Evolutionary conservation across 2,797 vertebrate genomes (phyloP), one percentile per base, ranked within the genome.

Genomic region (Chromobotia macracanthus): DNA sequence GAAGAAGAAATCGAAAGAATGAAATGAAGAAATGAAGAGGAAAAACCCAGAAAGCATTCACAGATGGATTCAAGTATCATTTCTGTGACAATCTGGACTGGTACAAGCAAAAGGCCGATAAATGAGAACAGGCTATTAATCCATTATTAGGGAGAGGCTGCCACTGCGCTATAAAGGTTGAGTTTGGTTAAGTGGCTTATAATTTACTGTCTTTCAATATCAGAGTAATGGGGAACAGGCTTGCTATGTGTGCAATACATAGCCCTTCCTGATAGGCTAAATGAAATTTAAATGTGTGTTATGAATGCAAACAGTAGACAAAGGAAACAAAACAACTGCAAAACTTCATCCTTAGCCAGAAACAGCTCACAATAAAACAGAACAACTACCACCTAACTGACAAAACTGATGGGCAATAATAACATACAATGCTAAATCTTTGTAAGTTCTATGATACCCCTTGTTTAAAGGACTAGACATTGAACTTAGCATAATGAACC

Each of bases 141-240:
- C 38, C 65, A 66, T 41, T 10, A 75, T 66, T 66, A 10, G 19
- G 51, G 19, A 51, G 23, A 63, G 25, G 8, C 9, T 1, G 4
- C 61, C 48, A 65, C 38, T 75, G 53, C 38, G 53, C n/a, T 38
- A 65, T 53, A 65, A 75, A 55, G 53, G 58, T 1, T n/a, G n/a
- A n/a, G n/a, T n/a, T 53, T 4, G 18, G 18, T 53, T 53, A 31
- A 61, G 25, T 18, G 21, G 15, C 50, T 76, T 16, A 67, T 56
- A 46, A 76, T 55, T 44, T 15, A 44, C 7, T 44, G 50, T 16
- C 19, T 41, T 55, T 75, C 35, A 75, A 44, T 44, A 18, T 75
- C 7, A 25, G 35, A 44, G 18, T n/a, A n/a, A n/a, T n/a, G n/a
- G n/a, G n/a, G n/a, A n/a, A n/a, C n/a, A n/a, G n/a, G n/a, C n/a